Conservation (phyloP, 2,113 vertebrate genomes). For the Cochlearius cochlearius region DNA sequence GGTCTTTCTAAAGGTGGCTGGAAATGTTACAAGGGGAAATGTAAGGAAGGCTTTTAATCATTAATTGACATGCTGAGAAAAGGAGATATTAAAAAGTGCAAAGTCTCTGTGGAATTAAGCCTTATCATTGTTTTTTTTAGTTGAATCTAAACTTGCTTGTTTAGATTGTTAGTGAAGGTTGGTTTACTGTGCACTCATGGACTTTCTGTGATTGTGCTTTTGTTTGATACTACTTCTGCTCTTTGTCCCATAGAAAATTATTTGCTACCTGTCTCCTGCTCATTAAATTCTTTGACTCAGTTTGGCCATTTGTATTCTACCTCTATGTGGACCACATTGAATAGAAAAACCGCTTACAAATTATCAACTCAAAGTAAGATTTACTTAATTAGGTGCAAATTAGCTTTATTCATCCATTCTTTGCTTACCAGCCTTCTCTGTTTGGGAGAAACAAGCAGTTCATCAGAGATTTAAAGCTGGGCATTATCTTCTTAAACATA, state of each 20-base stretch:
- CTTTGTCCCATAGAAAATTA: background rate
- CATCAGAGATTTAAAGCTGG: background rate
- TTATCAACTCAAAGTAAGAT: background rate
- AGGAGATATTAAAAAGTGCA: background rate
- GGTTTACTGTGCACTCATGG: background rate
- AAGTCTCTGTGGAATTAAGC: background rate
- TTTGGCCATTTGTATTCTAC: background rate
- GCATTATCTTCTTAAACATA: background rate
- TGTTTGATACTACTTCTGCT: background rate
- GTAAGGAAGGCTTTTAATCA: background rate
- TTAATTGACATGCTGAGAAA: background rate
- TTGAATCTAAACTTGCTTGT: background rate
- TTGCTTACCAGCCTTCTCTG: background rate
- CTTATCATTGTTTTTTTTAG: background rate
- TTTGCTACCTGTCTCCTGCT: background rate
- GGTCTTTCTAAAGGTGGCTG: background rate
- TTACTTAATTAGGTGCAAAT: background rate
- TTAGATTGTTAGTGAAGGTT: background rate
- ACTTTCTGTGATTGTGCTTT: background rate
- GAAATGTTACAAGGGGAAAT: background rate
- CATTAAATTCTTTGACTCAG: background rate
- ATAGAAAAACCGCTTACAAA: background rate
- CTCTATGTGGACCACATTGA: accelerated
- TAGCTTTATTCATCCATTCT: background rate
- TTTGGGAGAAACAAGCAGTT: background rate